Percentiles rank a stretch among this genome's conserved stretches.
phyloP scores from a whole-genome alignment of 2,797 vertebrate genomes.

The Arrhamphus sclerolepis region DNA sequence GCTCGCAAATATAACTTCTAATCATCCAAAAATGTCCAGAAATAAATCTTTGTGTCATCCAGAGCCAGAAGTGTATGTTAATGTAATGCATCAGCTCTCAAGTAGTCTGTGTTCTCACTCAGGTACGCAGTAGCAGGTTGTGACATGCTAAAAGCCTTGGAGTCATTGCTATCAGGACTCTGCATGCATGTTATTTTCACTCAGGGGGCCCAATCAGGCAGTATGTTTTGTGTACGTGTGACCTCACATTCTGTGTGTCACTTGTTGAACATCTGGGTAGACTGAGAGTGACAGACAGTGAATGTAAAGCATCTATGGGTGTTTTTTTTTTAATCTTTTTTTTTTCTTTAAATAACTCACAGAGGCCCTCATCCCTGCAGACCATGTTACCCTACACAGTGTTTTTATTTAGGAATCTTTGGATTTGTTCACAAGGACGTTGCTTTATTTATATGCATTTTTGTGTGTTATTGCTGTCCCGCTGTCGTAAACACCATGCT shows the following conservation, averaged over 20 bases:
- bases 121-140: slow-evolving; percentile 49
- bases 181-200: slow-evolving; percentile 53
- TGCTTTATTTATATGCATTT: slow-evolving; percentile 2
- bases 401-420: neutral
- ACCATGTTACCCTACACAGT: neutral
- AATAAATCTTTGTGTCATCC: neutral
- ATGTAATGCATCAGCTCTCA: slow-evolving; percentile 20
- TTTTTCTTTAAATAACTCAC: no score
- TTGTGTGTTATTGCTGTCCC: slow-evolving; percentile 9
- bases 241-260: slow-evolving; percentile 56
- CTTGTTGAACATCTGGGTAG: slow-evolving; percentile 50
- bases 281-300: slow-evolving; percentile 58
- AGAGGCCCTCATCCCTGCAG: slow-evolving; percentile 6
- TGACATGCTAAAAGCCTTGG: slow-evolving; percentile 39
- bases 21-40: neutral
- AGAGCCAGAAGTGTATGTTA: slow-evolving; percentile 19
- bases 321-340: slow-evolving; percentile 19
- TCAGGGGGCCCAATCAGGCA: slow-evolving; percentile 38
- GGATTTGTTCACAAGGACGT: slow-evolving; percentile 11
- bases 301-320: slow-evolving; percentile 42
- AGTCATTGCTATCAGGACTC: slow-evolving; percentile 47
- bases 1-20: neutral
- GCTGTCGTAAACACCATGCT: slow-evolving; percentile 4
- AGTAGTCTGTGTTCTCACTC: neutral
- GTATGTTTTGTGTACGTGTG: slow-evolving; percentile 52